A percentile compares a stretch with the other conserved stretches of the same genome.
Evolutionary conservation across 2,888 invertebrate genomes (phyloP).

Genomic region (Athrips mouffetella): DNA sequence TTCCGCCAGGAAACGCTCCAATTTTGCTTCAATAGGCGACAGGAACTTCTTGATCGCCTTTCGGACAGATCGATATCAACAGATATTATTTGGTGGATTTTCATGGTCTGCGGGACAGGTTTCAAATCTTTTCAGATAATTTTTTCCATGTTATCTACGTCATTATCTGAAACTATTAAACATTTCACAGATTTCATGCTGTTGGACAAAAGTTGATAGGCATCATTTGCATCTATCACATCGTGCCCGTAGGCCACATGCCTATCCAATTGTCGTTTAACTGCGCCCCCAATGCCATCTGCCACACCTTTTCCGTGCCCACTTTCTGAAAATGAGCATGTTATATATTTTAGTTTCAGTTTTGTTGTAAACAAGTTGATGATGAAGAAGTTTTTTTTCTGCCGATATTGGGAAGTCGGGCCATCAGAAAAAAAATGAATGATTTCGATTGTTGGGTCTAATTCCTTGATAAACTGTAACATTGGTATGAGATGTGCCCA

Average conservation of each 20-base stretch:
- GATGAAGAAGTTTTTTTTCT: constrained; percentile 25
- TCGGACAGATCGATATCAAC: too few relatives aligned
- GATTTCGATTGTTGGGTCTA: constrained; percentile 10
- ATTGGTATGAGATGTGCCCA: constrained; percentile 24
- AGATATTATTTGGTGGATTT: neutral
- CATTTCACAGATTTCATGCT: neutral
- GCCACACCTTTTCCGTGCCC: constrained; percentile 22
- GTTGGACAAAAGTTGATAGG: neutral
- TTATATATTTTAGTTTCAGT: constrained; percentile 14
- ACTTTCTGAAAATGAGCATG: constrained; percentile 24
- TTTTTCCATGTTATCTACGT: neutral
- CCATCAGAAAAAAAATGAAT: constrained; percentile 26
- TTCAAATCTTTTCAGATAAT: neutral
- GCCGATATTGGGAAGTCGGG: constrained; percentile 22
- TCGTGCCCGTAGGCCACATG: neutral
- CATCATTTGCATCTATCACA: neutral
- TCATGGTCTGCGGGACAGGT: neutral
- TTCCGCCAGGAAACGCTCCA: too few relatives aligned
- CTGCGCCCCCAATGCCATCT: constrained; percentile 22
- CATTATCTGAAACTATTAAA: neutral
- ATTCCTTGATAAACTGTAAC: constrained; percentile 13
- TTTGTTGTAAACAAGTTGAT: constrained; percentile 16
- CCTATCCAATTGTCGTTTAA: constrained; percentile 22
- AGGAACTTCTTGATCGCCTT: too few relatives aligned
- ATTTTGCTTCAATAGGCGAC: too few relatives aligned